Evolutionary conservation across 2,888 invertebrate genomes (phyloP), one percentile per base, ranked within the genome.

Genomic region (Bembecia ichneumoniformis): DNA sequence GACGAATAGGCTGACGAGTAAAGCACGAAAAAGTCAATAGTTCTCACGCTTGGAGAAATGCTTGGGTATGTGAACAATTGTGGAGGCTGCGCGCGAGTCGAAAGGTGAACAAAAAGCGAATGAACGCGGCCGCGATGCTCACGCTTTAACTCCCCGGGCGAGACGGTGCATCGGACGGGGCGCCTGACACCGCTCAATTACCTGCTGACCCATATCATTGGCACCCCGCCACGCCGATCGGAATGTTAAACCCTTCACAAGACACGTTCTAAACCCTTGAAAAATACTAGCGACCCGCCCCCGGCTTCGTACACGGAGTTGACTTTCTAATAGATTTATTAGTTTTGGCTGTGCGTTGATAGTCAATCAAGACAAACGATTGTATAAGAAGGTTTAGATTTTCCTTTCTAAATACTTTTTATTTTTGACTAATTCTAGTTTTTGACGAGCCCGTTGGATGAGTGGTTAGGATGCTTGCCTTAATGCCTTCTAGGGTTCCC

Each of bases 41-140:
- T 84, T 87, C 86, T 77, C 86, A 87, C 86, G 84, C 28, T 71
- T 72, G 77, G 83, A 79, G 86, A 87, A 84, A 86, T 81, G 84
- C 77, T 67, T 68, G 68, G 28, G 28, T 63, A 63, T 56, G 53
- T 60, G 57, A 74, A 79, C 78, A 82, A 82, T 78, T 63, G 73
- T 71, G 72, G 74, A 77, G 71, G 77, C 71, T 82, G 83, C 86
- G 84, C 82, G 81, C 71, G 82, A 75, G 80, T 83, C 80, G 86
- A 86, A 84, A 87, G 86, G 86, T 78, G 76, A 76, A 82, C 84
- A 87, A 87, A 87, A 86, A 86, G 80, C 74, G 82, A 84, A 83
- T 83, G 82, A 80, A 74, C 74, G 71, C 69, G 62, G 55, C 51
- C 60, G 55, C 62, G 66, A 58, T 57, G 68, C 66, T 65, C 68